Evolutionary conservation across 2,888 invertebrate genomes (phyloP).

Genomic region (Callinectes sapidus): DNA sequence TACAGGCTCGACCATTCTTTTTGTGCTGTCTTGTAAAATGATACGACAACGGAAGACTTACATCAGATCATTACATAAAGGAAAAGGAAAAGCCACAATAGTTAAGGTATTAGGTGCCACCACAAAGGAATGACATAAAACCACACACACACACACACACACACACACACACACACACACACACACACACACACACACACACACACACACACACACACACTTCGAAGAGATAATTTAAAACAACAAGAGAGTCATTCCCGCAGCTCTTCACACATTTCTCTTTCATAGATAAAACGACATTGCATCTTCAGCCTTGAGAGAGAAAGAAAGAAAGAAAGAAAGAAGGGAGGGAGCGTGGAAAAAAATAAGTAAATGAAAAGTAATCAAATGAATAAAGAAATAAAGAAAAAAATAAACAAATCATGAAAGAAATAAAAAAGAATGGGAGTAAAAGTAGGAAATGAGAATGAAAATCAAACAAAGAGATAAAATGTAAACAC

Average conservation of each 20-base stretch:
- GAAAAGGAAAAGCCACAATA: no score
- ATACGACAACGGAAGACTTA: no score
- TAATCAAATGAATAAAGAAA: background rate
- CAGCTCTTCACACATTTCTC: background rate
- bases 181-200: slow-evolving; percentile 22
- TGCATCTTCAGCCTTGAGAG: background rate
- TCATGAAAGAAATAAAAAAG: no score
- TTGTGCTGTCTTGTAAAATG: no score
- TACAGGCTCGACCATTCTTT: no score
- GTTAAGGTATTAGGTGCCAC: no score
- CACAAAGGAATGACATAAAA: no score
- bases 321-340: background rate
- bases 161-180: slow-evolving; percentile 23
- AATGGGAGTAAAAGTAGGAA: no score
- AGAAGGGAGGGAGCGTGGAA: no score
- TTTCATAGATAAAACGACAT: background rate
- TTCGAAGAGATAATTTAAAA: background rate
- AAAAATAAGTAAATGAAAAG: background rate
- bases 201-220: slow-evolving; percentile 23
- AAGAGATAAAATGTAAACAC: background rate
- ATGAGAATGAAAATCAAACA: no score
- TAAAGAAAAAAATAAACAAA: background rate
- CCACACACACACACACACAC: slow-evolving; percentile 17
- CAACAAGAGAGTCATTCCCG: background rate
- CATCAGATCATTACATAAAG: no score